Percentiles rank a stretch among this genome's conserved stretches.
Conservation (phyloP, 1,140 invertebrate species). For the Trissolcus basalis region DNA sequence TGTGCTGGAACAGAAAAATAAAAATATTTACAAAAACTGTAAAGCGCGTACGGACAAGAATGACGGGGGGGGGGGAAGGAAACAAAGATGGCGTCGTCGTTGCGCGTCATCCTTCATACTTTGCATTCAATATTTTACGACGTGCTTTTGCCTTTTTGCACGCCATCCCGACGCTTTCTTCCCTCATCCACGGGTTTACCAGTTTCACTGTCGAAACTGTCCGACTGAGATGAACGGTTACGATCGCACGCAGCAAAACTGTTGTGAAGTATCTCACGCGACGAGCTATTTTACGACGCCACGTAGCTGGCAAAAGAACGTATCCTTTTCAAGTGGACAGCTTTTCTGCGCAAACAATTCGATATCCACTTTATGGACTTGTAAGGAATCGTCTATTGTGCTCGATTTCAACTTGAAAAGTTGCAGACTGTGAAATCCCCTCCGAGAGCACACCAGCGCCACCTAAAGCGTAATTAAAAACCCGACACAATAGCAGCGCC, state of each 20-base stretch:
- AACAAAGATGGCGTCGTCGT: neutral
- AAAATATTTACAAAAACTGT: conserved; percentile 7
- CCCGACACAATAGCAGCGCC: too few species aligned
- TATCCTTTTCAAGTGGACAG: conserved; percentile 17
- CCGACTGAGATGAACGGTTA: conserved; percentile 51
- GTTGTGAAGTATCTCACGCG: conserved; percentile 44
- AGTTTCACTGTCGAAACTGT: conserved; percentile 30
- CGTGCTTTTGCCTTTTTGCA: conserved; percentile 1
- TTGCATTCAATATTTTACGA: conserved; percentile 52
- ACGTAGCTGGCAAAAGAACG: conserved; percentile 24
- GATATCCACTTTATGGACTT: conserved; percentile 11
- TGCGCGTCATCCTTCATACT: conserved; percentile 22
- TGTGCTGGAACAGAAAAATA: neutral
- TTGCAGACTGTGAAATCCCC: too few species aligned
- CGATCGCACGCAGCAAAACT: conserved; percentile 38
- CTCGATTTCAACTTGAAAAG: neutral
- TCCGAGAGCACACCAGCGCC: too few species aligned
- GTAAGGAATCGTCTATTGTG: neutral
- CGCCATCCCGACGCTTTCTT: neutral
- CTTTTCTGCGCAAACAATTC: conserved; percentile 11
- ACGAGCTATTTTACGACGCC: conserved; percentile 41
- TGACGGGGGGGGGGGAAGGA: too few species aligned
- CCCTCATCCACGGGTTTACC: conserved; percentile 19
- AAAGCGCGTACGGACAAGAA: neutral
- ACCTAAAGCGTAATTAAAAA: too few species aligned